Conservation (phyloP, 2,888 invertebrate species). For the Trissolcus japonicus region DNA sequence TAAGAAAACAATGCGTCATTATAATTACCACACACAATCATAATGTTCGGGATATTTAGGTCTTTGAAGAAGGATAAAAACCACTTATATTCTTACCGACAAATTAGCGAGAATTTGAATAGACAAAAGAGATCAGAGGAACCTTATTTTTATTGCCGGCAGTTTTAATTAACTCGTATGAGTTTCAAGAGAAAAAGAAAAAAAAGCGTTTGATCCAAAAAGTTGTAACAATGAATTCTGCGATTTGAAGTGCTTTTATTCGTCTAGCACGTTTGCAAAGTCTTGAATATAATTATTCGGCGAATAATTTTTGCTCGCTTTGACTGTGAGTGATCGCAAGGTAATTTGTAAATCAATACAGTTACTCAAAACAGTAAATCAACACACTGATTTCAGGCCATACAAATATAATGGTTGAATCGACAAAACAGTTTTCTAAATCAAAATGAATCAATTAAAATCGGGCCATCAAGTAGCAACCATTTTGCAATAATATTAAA, state of each 20-base stretch:
- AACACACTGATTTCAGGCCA: constrained; percentile 55
- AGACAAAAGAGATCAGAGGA: constrained; percentile 6
- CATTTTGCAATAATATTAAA: constrained; percentile 47
- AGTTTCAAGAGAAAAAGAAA: background rate
- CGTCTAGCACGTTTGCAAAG: constrained; percentile 34
- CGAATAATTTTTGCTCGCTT: background rate
- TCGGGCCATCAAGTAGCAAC: constrained; percentile 53
- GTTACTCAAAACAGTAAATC: constrained; percentile 51
- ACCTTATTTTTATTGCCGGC: constrained; percentile 3
- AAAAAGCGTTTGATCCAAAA: constrained; percentile 25
- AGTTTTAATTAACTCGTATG: constrained; percentile 19
- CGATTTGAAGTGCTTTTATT: constrained; percentile 31
- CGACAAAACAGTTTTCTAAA: constrained; percentile 48
- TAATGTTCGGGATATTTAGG: constrained; percentile 18
- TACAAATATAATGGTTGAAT: constrained; percentile 52
- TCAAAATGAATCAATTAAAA: constrained; percentile 48
- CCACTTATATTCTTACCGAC: constrained; percentile 6
- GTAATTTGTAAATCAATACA: constrained; percentile 34
- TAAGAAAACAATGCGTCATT: constrained; percentile 25
- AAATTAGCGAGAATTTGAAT: constrained; percentile 8
- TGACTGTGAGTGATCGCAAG: too few relatives aligned
- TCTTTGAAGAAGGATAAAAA: constrained; percentile 3
- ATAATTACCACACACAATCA: constrained; percentile 9
- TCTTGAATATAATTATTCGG: constrained; percentile 5
- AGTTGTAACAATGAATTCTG: constrained; percentile 50